phyloP scores from a whole-genome alignment of 2,888 invertebrate genomes.

The Formica aserva region DNA sequence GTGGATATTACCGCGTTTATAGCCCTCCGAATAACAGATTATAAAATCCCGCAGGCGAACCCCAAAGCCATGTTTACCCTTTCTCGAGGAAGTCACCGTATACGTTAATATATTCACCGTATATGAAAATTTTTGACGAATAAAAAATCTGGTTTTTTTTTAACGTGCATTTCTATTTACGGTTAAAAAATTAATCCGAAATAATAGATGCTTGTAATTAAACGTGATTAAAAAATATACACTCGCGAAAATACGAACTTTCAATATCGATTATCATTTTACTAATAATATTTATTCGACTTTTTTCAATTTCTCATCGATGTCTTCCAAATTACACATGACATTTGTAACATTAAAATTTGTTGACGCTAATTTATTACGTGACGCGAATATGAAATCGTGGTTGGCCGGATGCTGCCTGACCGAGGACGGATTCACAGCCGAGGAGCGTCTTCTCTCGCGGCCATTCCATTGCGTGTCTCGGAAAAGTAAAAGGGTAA shows the following conservation, averaged over 20 bases:
- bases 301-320: neutral
- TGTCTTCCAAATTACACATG: neutral
- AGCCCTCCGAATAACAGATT: conserved; percentile 46
- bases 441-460: conserved; percentile 15
- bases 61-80: neutral
- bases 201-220: neutral
- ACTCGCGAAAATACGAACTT: neutral
- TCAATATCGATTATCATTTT: neutral
- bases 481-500: conserved; percentile 57
- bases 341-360: conserved; percentile 4
- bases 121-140: neutral
- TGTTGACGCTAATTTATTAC: conserved; percentile 41
- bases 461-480: conserved; percentile 37
- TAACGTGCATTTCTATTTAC: neutral
- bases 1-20: conserved; percentile 39
- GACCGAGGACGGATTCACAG: conserved; percentile 12
- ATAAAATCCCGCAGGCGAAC: conserved; percentile 21
- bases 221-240: neutral
- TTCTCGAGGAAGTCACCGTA: neutral
- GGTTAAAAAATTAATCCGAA: neutral
- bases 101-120: neutral
- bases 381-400: conserved; percentile 42
- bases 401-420: conserved; percentile 18
- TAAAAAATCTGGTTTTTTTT: neutral
- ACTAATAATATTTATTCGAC: neutral